phyloP scores from a whole-genome alignment of 2,113 vertebrate genomes.

The Aphyosemion australe region DNA sequence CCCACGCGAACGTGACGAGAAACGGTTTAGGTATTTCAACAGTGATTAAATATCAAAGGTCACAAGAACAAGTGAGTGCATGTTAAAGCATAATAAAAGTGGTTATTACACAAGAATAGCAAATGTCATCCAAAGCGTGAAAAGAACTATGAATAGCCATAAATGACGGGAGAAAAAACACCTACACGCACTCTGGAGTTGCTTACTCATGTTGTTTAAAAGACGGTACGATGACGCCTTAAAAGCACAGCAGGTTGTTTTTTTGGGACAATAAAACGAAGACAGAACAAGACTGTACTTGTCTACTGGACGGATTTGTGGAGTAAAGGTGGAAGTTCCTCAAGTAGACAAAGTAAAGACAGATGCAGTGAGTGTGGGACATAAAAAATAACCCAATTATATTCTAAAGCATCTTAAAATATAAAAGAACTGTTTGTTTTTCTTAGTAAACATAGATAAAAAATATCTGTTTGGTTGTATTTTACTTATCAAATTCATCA shows the following conservation, averaged over 20 bases:
- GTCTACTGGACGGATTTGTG: neutral
- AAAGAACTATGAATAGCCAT: too few relatives aligned
- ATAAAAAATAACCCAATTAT: neutral
- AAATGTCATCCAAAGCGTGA: too few relatives aligned
- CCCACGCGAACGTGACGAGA: neutral
- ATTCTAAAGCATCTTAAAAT: neutral
- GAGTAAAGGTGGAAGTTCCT: neutral
- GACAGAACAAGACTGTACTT: neutral
- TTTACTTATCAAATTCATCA: neutral
- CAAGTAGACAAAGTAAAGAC: neutral
- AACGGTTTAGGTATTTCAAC: neutral
- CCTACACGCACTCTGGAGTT: neutral
- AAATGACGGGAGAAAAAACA: neutral
- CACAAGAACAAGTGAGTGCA: neutral
- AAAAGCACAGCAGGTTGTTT: neutral
- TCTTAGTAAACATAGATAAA: neutral
- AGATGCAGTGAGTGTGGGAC: neutral
- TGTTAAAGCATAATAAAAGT: neutral
- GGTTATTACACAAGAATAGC: neutral
- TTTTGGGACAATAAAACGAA: neutral
- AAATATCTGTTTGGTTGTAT: neutral
- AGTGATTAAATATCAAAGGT: neutral
- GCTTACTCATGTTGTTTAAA: slow-evolving; percentile 5
- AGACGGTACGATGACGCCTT: neutral
- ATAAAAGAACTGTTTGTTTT: neutral